These are phyloP conservation scores for Homalodisca vitripennis DNA, from an alignment of 1,140 invertebrate genomes.

Conservation along the genomic window DNA sequence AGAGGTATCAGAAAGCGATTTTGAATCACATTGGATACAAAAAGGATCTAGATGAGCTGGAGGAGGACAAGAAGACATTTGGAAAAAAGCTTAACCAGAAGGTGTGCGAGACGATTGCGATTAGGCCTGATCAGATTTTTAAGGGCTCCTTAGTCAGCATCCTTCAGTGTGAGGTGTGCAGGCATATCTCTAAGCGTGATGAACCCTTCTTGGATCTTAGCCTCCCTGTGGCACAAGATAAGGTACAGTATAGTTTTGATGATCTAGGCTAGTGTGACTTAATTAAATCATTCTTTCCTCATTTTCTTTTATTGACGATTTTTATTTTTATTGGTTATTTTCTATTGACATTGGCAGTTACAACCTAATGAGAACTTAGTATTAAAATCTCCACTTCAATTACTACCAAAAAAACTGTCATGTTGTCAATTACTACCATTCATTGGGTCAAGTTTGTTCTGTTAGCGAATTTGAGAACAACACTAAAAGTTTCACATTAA, in stretches of 20 bases:
- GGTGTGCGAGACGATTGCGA: constrained; percentile 37
- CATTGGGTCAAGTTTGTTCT: too few relatives aligned
- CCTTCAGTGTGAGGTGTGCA: constrained; percentile 85
- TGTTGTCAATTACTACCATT: too few relatives aligned
- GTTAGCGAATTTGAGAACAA: too few relatives aligned
- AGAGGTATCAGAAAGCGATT: constrained; percentile 76
- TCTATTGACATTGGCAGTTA: too few relatives aligned
- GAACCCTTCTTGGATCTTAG: constrained; percentile 96
- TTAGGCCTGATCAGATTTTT: constrained; percentile 62
- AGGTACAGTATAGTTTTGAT: constrained; percentile 43
- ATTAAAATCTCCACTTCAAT: too few relatives aligned
- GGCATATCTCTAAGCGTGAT: constrained; percentile 77
- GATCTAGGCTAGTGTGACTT: background rate
- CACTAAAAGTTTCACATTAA: too few relatives aligned
- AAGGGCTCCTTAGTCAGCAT: constrained; percentile 88
- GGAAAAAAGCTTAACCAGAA: constrained; percentile 54
- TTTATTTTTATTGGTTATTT: too few relatives aligned
- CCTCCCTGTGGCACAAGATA: constrained; percentile 76
- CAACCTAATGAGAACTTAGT: too few relatives aligned
- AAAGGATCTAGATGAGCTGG: constrained; percentile 67
- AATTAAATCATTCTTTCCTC: too few relatives aligned
- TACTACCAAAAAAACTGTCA: too few relatives aligned
- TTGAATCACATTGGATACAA: constrained; percentile 64
- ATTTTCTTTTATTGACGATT: too few relatives aligned
- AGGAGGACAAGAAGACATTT: constrained; percentile 69